Percentiles rank a stretch among this genome's conserved stretches.
Evolutionary conservation across 1,140 invertebrate species (phyloP).

Genomic region (Bombus picipes): DNA sequence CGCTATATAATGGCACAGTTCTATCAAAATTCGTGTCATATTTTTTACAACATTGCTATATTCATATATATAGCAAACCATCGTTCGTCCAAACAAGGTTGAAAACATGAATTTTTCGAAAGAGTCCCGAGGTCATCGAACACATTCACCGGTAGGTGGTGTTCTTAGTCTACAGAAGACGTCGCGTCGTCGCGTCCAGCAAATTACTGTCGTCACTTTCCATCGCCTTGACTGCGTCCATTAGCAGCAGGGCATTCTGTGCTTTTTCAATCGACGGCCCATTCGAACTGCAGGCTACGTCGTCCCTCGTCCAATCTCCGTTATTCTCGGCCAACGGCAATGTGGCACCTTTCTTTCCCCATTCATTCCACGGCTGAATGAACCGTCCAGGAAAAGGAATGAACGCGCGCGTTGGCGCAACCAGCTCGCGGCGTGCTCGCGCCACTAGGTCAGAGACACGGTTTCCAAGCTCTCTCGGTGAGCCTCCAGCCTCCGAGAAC

Average conservation of each 20-base stretch:
- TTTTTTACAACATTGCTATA: no score
- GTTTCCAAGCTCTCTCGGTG: neutral
- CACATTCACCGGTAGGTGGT: fast-evolving
- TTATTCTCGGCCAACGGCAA: constrained; percentile 45
- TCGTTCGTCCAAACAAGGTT: no score
- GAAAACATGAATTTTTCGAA: no score
- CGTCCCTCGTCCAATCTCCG: constrained; percentile 42
- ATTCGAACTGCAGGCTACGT: constrained; percentile 20
- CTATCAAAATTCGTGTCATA: no score
- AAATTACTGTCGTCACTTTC: constrained; percentile 28
- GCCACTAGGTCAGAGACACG: constrained; percentile 44
- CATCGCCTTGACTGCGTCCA: neutral
- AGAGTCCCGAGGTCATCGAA: neutral
- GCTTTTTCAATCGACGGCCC: constrained; percentile 47
- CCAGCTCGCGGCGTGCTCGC: constrained; percentile 7
- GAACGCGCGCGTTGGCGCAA: constrained; percentile 7
- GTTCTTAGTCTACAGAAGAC: neutral
- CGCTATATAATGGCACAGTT: no score
- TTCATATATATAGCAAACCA: no score
- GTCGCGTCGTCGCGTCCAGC: neutral
- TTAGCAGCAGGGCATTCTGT: constrained; percentile 23
- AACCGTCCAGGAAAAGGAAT: neutral
- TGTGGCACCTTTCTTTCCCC: constrained; percentile 50
- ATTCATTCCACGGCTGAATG: constrained; percentile 46
- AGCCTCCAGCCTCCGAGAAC: constrained; percentile 24